Evolutionary conservation across 2,113 vertebrate species (phyloP).

Genomic region (Tursiops truncatus): DNA sequence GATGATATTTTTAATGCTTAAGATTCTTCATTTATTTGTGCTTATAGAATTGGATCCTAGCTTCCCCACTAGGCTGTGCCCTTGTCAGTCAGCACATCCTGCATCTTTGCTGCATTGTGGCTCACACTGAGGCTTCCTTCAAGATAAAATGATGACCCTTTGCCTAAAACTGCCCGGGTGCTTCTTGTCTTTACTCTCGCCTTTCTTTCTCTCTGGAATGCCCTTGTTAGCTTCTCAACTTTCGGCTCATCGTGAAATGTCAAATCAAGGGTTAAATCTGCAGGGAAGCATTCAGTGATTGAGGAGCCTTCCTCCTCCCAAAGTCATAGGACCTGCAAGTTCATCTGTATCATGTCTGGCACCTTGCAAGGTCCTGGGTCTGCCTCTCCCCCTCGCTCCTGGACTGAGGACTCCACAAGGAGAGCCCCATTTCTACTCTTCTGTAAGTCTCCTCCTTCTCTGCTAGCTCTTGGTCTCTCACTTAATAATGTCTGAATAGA

Average conservation of each 20-base stretch:
- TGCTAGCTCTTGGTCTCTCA: not conserved
- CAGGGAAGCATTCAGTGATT: accelerated
- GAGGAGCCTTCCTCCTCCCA: not conserved
- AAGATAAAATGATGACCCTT: too few relatives aligned
- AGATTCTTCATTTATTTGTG: not conserved
- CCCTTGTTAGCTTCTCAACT: not conserved
- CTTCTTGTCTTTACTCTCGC: not conserved
- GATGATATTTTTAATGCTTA: not conserved
- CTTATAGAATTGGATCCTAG: not conserved
- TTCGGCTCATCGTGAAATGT: not conserved
- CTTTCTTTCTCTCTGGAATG: not conserved
- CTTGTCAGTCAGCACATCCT: not conserved
- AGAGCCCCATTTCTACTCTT: not conserved
- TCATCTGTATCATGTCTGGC: not conserved
- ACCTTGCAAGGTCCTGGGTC: not conserved
- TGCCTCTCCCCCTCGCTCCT: accelerated
- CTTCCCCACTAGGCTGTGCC: not conserved
- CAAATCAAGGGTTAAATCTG: not conserved
- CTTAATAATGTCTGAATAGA: not conserved
- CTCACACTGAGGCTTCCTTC: not conserved
- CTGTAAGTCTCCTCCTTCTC: not conserved
- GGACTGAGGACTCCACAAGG: not conserved
- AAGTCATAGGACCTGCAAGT: not conserved
- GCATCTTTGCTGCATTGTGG: accelerated
- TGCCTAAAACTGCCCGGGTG: not conserved